phyloP scores from a whole-genome alignment of 2,797 vertebrate genomes.

The Kryptopterus vitreolus region DNA sequence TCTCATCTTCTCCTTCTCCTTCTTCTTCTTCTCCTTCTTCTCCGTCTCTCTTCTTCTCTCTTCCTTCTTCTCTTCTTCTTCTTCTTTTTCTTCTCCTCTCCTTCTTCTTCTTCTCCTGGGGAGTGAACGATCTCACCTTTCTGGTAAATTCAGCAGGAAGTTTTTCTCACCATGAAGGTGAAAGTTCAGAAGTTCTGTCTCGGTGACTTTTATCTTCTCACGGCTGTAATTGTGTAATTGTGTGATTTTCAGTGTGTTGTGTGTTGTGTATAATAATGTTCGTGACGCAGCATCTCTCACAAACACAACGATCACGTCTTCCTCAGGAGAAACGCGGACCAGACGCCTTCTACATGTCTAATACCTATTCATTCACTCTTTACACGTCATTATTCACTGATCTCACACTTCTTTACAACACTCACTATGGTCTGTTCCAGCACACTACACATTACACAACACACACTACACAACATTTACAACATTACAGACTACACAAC shows the following conservation, averaged over 20 bases:
- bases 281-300: not conserved
- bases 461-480: too few relatives aligned
- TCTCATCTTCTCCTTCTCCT: too few relatives aligned
- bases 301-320: not conserved
- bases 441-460: not conserved
- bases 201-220: not conserved
- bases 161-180: not conserved
- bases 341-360: too few relatives aligned
- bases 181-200: not conserved
- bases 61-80: too few relatives aligned
- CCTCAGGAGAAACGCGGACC: not conserved
- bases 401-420: too few relatives aligned
- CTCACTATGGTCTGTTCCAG: too few relatives aligned
- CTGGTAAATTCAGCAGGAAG: not conserved
- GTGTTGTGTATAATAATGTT: not conserved
- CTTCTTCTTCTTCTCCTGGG: not conserved
- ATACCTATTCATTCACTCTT: too few relatives aligned
- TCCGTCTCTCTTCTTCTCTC: too few relatives aligned
- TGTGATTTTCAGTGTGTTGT: too few relatives aligned
- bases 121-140: not conserved
- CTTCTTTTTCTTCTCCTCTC: too few relatives aligned
- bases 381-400: too few relatives aligned
- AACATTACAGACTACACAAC: not conserved
- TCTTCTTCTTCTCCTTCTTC: too few relatives aligned
- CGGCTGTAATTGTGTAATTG: not conserved